phyloP scores from a whole-genome alignment of 2,888 invertebrate species.

The Leptogaster cylindrica region DNA sequence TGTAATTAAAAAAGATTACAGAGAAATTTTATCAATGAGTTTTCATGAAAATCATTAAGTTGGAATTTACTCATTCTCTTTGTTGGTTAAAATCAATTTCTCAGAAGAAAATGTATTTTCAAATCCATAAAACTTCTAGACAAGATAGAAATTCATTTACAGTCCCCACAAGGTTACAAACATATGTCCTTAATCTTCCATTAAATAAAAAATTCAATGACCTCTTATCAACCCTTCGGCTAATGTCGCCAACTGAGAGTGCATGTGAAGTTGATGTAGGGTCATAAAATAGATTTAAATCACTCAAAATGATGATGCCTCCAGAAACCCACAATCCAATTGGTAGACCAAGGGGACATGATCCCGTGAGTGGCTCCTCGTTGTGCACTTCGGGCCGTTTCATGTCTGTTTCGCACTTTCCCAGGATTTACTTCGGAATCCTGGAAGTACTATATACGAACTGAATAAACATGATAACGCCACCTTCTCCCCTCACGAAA shows the following conservation, averaged over 20 bases:
- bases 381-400: neutral
- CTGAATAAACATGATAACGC: slow-evolving; percentile 52
- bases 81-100: no score
- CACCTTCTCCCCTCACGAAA: neutral
- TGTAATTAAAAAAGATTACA: no score
- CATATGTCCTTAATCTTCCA: slow-evolving; percentile 19
- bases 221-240: slow-evolving; percentile 36
- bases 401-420: neutral
- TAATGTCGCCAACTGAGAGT: neutral
- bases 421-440: slow-evolving; percentile 22
- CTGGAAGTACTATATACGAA: slow-evolving; percentile 43
- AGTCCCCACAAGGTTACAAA: no score
- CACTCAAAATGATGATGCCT: slow-evolving; percentile 45
- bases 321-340: slow-evolving; percentile 37
- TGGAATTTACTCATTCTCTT: no score
- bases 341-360: slow-evolving; percentile 6
- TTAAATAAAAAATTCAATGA: slow-evolving; percentile 36
- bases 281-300: slow-evolving; percentile 46
- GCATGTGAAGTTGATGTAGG: neutral
- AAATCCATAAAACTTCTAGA: no score
- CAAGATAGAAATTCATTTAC: no score
- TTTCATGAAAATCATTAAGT: no score
- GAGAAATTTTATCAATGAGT: no score
- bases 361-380: neutral
- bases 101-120: no score